Evolutionary conservation across 2,888 invertebrate genomes (phyloP).

Genomic region (Laothoe populi): DNA sequence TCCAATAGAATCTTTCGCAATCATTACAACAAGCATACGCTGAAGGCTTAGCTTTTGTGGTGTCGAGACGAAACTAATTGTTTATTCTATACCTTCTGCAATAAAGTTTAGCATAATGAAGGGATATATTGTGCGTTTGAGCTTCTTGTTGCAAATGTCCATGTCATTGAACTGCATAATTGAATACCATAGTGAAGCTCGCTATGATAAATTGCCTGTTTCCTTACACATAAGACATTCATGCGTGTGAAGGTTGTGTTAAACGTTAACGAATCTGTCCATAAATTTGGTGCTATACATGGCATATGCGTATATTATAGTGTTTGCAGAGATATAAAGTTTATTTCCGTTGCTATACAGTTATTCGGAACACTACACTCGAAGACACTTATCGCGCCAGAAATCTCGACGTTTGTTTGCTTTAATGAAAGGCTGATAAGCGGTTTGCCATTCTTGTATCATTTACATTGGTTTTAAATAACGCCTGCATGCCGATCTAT

Average conservation of each 20-base stretch:
- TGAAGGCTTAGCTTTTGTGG: neutral
- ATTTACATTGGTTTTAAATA: conserved; percentile 30
- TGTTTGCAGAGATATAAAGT: conserved; percentile 36
- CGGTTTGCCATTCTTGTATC: conserved; percentile 46
- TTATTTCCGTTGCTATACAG: conserved; percentile 33
- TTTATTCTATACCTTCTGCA: neutral
- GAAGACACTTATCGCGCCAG: conserved; percentile 40
- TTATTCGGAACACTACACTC: conserved; percentile 39
- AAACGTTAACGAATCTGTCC: neutral
- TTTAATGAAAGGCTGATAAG: conserved; percentile 53
- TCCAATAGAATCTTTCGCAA: neutral
- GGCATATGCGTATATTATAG: conserved; percentile 25
- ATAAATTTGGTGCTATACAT: conserved; percentile 12
- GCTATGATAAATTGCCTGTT: conserved; percentile 16
- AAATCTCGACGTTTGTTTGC: conserved; percentile 48
- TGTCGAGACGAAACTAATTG: neutral
- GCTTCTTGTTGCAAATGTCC: conserved; percentile 7
- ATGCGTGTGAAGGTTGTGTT: conserved; percentile 1
- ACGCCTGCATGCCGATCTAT: neutral
- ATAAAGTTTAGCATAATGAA: neutral
- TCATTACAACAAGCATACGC: neutral
- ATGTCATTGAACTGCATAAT: conserved; percentile 23
- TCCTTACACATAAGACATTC: conserved; percentile 13
- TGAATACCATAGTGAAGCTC: conserved; percentile 15
- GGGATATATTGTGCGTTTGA: conserved; percentile 12